phyloP scores from a whole-genome alignment of 2,888 invertebrate genomes.

The Agrilus biguttatus region DNA sequence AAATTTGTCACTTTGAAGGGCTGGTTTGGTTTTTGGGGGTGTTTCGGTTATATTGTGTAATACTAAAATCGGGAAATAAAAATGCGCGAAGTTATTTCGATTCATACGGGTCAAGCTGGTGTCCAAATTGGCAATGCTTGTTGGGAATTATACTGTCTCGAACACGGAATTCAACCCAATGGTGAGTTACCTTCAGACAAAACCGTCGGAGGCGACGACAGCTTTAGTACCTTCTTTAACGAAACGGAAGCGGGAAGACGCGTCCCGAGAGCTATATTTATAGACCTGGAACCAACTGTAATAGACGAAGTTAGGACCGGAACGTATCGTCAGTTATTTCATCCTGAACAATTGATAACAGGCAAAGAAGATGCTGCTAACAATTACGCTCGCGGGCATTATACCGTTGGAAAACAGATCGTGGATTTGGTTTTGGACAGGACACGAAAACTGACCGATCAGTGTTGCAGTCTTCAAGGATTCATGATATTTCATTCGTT shows the following conservation, averaged over 20 bases:
- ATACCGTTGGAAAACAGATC: constrained; percentile 63
- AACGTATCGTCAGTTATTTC: constrained; percentile 54
- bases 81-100: constrained; percentile 61
- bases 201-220: constrained; percentile 16
- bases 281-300: constrained; percentile 73
- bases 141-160: constrained; percentile 64
- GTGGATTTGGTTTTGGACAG: constrained; percentile 52
- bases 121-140: constrained; percentile 65
- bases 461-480: constrained; percentile 42
- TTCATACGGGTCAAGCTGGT: constrained; percentile 71
- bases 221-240: constrained; percentile 53
- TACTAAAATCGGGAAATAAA: too few relatives aligned
- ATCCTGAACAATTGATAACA: constrained; percentile 68
- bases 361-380: constrained; percentile 79
- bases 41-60: too few relatives aligned
- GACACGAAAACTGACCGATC: constrained; percentile 50
- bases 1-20: too few relatives aligned
- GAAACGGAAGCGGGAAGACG: constrained; percentile 71
- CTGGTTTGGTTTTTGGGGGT: too few relatives aligned
- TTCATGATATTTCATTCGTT: constrained; percentile 52
- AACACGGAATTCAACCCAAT: constrained; percentile 45
- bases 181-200: too few relatives aligned
- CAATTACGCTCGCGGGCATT: constrained; percentile 73
- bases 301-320: constrained; percentile 54
- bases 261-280: constrained; percentile 69